Evolutionary conservation across 2,797 vertebrate genomes (phyloP), one percentile per base, ranked within the genome.

Genomic region (Tadarida brasiliensis): DNA sequence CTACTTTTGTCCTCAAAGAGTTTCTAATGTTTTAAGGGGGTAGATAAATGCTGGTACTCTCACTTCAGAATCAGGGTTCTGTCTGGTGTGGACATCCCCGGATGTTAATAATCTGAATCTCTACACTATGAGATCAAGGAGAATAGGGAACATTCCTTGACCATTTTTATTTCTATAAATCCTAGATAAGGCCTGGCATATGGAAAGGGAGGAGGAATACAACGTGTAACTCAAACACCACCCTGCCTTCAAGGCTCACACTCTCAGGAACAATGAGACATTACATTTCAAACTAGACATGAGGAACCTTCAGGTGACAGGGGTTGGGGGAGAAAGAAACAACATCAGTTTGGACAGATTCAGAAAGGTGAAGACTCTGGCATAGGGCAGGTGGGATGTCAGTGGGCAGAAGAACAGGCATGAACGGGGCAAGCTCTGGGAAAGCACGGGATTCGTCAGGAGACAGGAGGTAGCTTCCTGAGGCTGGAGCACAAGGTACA

Each of bases 401-500:
- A 57, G 39, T 3, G 44, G 87, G 39, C 76, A 44, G 61, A 24
- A 35, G 57, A 49, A 39, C 30, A 57, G 35, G 39, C 10, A 0
- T 4, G 33, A 59, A 70, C 26, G 16, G 63, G 81, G 51, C 33
- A 11, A 8, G 39, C 30, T 54, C 39, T 33, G 0, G 49, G 73
- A 33, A 57, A 84, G 47, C 49, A 6, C 0, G 35, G 51, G 61
- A 19, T 17, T 24, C 3, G 26, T 84, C 81, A n/a, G 77, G 90
- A 85, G 87, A 26, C 35, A 59, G 39, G 78, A 82, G 20, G 95
- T 28, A 15, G 15, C 76, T 86, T 91, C 83, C 67, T 85, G 78
- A 74, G 73, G 86, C 67, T 2, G 17, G 20, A 70, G 28, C 14
- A 19, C 1, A 15, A 71, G 71, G 11, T 28, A 4, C 54, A 20